Conservation (phyloP, 1,140 invertebrate species). For the Aporrectodea caliginosa region DNA sequence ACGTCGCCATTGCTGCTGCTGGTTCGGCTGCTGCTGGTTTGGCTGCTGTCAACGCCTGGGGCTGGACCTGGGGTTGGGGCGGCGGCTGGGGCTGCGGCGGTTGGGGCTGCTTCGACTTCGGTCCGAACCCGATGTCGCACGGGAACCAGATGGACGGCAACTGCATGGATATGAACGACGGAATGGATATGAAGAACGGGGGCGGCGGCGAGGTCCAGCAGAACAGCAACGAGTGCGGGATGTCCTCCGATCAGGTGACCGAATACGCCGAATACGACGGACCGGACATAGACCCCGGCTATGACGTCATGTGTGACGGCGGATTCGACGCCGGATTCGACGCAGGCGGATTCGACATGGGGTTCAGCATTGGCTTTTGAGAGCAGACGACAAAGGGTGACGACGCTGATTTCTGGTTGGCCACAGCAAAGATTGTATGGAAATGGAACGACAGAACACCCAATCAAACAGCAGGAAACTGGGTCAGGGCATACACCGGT, state of each 20-base stretch:
- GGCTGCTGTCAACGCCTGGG: conserved; percentile 6
- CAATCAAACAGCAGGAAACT: no score
- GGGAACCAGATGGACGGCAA: no score
- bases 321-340: conserved; percentile 14
- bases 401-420: no score
- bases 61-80: conserved; percentile 29
- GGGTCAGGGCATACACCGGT: no score
- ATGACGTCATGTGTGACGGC: conserved; percentile 14
- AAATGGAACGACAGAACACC: no score
- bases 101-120: conserved; percentile 22
- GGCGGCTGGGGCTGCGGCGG: conserved; percentile 31
- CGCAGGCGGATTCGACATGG: conserved; percentile 8
- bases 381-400: no score
- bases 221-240: neutral
- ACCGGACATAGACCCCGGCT: conserved; percentile 1
- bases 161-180: neutral
- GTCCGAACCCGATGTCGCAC: neutral
- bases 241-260: neutral
- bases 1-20: no score
- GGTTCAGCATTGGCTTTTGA: conserved; percentile 12
- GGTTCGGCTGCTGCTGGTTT: neutral
- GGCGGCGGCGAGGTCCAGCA: neutral
- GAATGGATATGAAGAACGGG: neutral
- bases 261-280: conserved; percentile 10
- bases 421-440: no score